A percentile compares a stretch with the other conserved stretches of the same genome.
phyloP scores from a whole-genome alignment of 2,888 invertebrate species.

The Ormia ochracea region DNA sequence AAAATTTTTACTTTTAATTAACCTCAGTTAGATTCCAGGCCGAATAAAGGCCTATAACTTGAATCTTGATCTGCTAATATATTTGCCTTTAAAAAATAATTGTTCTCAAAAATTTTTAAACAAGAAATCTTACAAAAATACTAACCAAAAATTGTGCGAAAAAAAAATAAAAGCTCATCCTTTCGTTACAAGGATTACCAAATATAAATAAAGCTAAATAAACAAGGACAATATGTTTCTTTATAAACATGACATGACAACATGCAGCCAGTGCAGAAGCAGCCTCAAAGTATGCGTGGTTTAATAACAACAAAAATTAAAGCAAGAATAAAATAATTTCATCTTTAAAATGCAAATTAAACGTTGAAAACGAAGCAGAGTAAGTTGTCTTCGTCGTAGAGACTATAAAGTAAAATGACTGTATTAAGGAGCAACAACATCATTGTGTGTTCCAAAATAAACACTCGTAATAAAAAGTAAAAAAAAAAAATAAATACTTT shows the following conservation, averaged over 20 bases:
- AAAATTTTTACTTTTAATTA: too few relatives aligned
- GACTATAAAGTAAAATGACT: constrained; percentile 35
- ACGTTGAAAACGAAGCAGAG: background rate
- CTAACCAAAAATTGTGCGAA: background rate
- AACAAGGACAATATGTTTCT: constrained; percentile 38
- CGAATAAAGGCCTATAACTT: too few relatives aligned
- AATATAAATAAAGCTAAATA: constrained; percentile 41
- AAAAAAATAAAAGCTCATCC: background rate
- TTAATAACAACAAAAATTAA: background rate
- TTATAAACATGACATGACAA: background rate
- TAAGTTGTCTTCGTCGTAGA: background rate
- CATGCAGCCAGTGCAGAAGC: constrained; percentile 8
- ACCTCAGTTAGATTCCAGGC: too few relatives aligned
- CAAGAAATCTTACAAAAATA: background rate
- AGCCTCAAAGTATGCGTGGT: background rate
- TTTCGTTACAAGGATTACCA: constrained; percentile 6
- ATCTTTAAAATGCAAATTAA: constrained; percentile 42
- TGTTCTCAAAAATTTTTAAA: background rate
- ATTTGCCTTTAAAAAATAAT: too few relatives aligned
- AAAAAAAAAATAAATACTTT: too few relatives aligned
- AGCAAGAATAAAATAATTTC: constrained; percentile 6
- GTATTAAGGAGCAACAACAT: background rate
- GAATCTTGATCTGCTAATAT: too few relatives aligned
- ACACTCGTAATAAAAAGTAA: too few relatives aligned
- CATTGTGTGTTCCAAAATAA: constrained; percentile 11